A percentile compares a stretch with the other conserved stretches of the same genome.
Evolutionary conservation across 92 coral and sea anemone genomes (phyloP).

Genomic region (Phenganax stokvisi): DNA sequence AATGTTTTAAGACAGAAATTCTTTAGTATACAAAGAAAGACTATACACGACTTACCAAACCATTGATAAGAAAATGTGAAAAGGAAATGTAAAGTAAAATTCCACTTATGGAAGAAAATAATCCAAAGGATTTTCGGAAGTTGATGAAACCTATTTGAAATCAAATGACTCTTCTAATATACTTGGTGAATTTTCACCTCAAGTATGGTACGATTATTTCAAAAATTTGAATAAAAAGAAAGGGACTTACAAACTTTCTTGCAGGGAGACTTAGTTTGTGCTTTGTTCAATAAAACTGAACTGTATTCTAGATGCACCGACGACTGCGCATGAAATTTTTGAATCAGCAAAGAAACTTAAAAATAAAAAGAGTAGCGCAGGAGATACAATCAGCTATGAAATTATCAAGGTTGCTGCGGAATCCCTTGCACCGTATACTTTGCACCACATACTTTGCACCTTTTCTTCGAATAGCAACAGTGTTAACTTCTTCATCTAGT

Average conservation of each 20-base stretch:
- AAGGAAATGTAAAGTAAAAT: slow-evolving; percentile 27
- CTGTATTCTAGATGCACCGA: slow-evolving; percentile 26
- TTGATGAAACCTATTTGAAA: slow-evolving; percentile 26
- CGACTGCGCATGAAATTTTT: slow-evolving; percentile 24
- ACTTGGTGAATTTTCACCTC: slow-evolving; percentile 6
- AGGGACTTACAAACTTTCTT: neutral
- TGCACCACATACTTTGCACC: too few species aligned
- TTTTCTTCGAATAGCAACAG: too few species aligned
- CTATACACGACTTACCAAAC: slow-evolving; percentile 22
- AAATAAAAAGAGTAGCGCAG: slow-evolving; percentile 36
- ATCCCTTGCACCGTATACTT: slow-evolving; percentile 18
- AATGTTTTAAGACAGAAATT: slow-evolving; percentile 4
- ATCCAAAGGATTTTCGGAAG: slow-evolving; percentile 42
- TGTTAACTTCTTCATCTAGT: too few species aligned
- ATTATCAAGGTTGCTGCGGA: slow-evolving; percentile 33
- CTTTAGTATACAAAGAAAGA: slow-evolving; percentile 15
- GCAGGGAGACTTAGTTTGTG: neutral
- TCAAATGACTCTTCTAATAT: neutral
- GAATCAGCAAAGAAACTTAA: slow-evolving; percentile 26
- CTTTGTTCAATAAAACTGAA: neutral
- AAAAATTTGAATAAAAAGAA: slow-evolving; percentile 2
- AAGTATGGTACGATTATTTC: slow-evolving; percentile 29
- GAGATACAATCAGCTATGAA: slow-evolving; percentile 25
- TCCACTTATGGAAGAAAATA: slow-evolving; percentile 10
- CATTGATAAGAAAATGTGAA: slow-evolving; percentile 23